phyloP scores from a whole-genome alignment of 2,888 invertebrate species.

The Lydus trimaculatus region DNA sequence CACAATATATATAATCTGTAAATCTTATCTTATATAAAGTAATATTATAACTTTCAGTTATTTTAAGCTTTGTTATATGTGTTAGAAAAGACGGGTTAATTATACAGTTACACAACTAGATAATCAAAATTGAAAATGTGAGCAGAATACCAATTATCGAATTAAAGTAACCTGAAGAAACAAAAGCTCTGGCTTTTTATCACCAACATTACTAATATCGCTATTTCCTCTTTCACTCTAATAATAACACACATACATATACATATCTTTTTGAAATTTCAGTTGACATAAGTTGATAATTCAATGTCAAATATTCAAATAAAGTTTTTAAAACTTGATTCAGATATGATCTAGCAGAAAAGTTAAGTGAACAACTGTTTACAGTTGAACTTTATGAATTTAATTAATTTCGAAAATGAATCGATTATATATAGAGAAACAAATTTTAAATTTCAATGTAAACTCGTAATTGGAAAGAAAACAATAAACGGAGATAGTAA shows the following conservation, averaged over 20 bases:
- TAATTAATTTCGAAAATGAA: neutral
- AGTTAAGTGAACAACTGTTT: neutral
- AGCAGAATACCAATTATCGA: slow-evolving; percentile 17
- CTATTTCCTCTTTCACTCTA: too few species aligned
- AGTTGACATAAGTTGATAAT: neutral
- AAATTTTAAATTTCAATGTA: neutral
- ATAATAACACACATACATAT: too few species aligned
- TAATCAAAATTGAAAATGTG: slow-evolving; percentile 18
- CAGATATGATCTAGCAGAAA: neutral
- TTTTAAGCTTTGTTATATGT: slow-evolving; percentile 8
- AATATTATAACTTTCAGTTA: slow-evolving; percentile 10
- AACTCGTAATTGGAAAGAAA: neutral
- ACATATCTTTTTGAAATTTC: neutral
- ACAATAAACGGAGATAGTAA: neutral
- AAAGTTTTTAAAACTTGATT: neutral
- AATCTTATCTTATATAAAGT: slow-evolving; percentile 2
- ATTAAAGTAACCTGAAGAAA: neutral
- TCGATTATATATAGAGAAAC: neutral
- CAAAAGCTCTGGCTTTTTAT: neutral
- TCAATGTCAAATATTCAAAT: neutral
- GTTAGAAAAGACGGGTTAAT: slow-evolving; percentile 3
- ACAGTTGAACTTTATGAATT: neutral
- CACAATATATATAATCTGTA: neutral
- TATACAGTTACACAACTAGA: slow-evolving; percentile 7
- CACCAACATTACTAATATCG: too few species aligned